These are phyloP conservation scores for Pterois miles DNA, from an alignment of 2,797 vertebrate genomes.

Conservation along the genomic window DNA sequence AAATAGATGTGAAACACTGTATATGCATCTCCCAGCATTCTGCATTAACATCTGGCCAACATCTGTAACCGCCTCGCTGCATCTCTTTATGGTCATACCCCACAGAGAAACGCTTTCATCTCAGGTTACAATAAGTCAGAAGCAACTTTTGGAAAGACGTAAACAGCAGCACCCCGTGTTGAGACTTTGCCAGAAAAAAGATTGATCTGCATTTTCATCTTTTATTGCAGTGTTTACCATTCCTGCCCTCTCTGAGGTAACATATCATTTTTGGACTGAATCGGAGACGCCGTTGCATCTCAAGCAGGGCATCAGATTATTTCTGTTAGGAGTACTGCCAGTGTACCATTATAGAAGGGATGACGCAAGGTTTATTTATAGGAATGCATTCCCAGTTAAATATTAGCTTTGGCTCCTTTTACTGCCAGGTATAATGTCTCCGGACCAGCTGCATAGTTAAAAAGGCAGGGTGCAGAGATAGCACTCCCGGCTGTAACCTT, in stretches of 20 bases:
- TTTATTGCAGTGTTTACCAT: slow-evolving; percentile 22
- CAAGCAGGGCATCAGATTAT: slow-evolving; percentile 25
- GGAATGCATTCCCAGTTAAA: slow-evolving; percentile 34
- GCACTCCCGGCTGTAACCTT: slow-evolving; percentile 70
- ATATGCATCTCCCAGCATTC: neutral
- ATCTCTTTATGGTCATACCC: slow-evolving; percentile 5
- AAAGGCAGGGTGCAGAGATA: slow-evolving; percentile 14
- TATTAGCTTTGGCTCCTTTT: slow-evolving; percentile 47
- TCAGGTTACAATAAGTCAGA: slow-evolving; percentile 2
- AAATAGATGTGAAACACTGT: neutral
- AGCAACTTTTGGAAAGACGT: slow-evolving; percentile 21
- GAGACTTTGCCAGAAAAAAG: slow-evolving; percentile 18
- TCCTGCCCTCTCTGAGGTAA: slow-evolving; percentile 3
- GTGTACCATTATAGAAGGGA: slow-evolving; percentile 25
- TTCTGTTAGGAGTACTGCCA: slow-evolving; percentile 28
- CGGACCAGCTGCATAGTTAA: slow-evolving; percentile 39
- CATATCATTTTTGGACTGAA: slow-evolving; percentile 40
- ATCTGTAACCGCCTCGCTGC: slow-evolving; percentile 25
- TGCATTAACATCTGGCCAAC: slow-evolving; percentile 48
- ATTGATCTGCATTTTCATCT: slow-evolving; percentile 2
- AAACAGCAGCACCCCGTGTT: neutral
- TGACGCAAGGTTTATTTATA: slow-evolving; percentile 24
- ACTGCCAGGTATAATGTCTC: slow-evolving; percentile 18
- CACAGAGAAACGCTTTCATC: slow-evolving; percentile 3
- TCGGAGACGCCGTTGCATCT: neutral